phyloP scores from a whole-genome alignment of 2,113 vertebrate genomes.

The Podocnemis expansa region DNA sequence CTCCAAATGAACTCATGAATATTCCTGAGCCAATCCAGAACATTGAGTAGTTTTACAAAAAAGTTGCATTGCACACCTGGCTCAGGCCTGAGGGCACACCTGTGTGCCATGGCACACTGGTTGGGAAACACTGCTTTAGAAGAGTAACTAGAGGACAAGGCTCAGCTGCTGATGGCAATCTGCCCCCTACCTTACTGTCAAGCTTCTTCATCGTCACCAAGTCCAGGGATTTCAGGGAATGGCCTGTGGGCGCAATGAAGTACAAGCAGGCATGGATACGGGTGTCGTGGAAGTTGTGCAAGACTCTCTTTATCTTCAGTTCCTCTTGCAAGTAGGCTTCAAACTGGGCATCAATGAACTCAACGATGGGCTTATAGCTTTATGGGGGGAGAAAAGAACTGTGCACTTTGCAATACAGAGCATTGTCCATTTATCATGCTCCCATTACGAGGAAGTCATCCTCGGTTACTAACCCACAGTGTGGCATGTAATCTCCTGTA shows the following conservation, averaged over 20 bases:
- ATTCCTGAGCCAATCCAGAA: no score
- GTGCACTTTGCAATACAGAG: background rate
- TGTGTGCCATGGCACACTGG: no score
- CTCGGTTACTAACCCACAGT: background rate
- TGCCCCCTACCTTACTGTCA: slow-evolving; percentile 91
- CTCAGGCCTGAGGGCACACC: no score
- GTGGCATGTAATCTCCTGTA: background rate
- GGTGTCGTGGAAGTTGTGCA: slow-evolving; percentile 96
- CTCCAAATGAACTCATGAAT: no score
- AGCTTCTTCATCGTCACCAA: slow-evolving; percentile 99
- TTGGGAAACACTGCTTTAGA: no score
- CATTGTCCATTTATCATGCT: background rate
- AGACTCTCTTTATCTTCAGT: slow-evolving; percentile 94
- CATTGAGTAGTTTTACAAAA: no score
- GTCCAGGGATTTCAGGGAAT: slow-evolving; percentile 96
- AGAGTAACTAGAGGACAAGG: background rate
- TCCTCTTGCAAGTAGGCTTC: slow-evolving; percentile 98
- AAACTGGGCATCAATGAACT: slow-evolving; percentile 97
- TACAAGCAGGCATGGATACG: slow-evolving; percentile 96
- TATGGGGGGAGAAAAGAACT: background rate
- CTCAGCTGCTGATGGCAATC: background rate
- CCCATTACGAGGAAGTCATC: background rate
- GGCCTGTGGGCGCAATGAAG: slow-evolving; percentile 97
- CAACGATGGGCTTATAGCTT: slow-evolving; percentile 97
- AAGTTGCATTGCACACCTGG: no score